These are phyloP conservation scores for Temnothorax unifasciatus DNA, from an alignment of 2,888 invertebrate genomes.

Conservation along the genomic window DNA sequence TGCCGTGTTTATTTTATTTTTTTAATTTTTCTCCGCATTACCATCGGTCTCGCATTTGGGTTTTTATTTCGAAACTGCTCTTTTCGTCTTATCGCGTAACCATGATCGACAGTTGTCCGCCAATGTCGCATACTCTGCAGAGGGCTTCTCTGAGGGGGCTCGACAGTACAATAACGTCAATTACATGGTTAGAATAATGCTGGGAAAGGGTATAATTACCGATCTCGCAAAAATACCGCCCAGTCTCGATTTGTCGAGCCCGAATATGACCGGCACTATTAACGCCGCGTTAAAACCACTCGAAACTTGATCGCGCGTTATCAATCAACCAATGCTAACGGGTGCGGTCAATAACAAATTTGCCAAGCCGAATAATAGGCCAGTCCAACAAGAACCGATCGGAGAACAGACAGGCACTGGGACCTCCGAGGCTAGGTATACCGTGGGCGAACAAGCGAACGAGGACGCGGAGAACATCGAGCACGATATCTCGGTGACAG, in stretches of 20 bases:
- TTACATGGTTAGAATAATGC: constrained; percentile 91
- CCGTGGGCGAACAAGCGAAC: constrained; percentile 88
- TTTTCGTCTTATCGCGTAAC: too few species aligned
- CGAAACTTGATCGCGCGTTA: constrained; percentile 92
- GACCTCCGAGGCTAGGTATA: constrained; percentile 89
- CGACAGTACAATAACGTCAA: constrained; percentile 88
- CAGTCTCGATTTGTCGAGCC: constrained; percentile 93
- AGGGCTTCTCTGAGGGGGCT: constrained; percentile 83
- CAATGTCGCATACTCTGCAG: constrained; percentile 87
- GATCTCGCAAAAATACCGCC: constrained; percentile 93
- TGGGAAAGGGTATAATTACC: constrained; percentile 92
- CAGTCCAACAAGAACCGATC: constrained; percentile 85
- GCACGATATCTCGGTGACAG: constrained; percentile 88
- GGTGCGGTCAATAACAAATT: constrained; percentile 86
- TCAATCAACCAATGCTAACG: constrained; percentile 90
- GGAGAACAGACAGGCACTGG: constrained; percentile 87
- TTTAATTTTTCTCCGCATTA: too few species aligned
- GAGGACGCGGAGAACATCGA: constrained; percentile 90
- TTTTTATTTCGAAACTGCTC: too few species aligned
- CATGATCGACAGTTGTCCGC: constrained; percentile 94
- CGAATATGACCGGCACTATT: constrained; percentile 92
- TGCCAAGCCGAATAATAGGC: constrained; percentile 86
- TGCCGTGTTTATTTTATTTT: too few species aligned
- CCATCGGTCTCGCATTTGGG: too few species aligned
- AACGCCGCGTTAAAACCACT: constrained; percentile 93